phyloP scores from a whole-genome alignment of 2,888 invertebrate species.

The Leptinotarsa haldemani region DNA sequence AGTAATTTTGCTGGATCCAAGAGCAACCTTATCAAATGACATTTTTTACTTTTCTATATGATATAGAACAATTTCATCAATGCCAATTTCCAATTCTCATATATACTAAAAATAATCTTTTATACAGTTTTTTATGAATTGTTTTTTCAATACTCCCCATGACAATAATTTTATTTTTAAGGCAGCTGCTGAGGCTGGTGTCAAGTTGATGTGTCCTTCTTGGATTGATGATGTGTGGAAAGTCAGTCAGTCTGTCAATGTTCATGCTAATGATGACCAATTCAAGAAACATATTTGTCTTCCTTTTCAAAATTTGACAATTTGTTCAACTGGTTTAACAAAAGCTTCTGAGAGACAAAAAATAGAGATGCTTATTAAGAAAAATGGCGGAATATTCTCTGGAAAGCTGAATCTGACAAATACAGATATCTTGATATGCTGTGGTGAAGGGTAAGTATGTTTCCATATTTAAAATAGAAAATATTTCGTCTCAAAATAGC shows the following conservation, averaged over 20 bases:
- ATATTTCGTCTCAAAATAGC: too few species aligned
- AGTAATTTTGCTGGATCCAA: neutral
- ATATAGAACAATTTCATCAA: too few species aligned
- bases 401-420: constrained; percentile 66
- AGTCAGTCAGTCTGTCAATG: constrained; percentile 71
- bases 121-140: too few species aligned
- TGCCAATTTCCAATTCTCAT: too few species aligned
- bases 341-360: constrained; percentile 72
- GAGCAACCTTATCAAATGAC: too few species aligned
- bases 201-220: constrained; percentile 79
- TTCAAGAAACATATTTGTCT: constrained; percentile 74
- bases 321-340: constrained; percentile 82
- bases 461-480: too few species aligned
- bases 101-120: too few species aligned
- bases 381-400: constrained; percentile 76
- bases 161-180: constrained; percentile 57
- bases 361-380: constrained; percentile 75
- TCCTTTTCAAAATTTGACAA: constrained; percentile 80
- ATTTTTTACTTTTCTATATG: too few species aligned
- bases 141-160: too few species aligned
- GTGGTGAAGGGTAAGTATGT: constrained; percentile 66
- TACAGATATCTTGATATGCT: constrained; percentile 71
- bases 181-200: constrained; percentile 76
- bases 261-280: constrained; percentile 73
- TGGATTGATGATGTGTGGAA: constrained; percentile 90